Base-by-base conservation (phyloP, 2,797 vertebrate genomes). In the Semaprochilodus insignis region DNA sequence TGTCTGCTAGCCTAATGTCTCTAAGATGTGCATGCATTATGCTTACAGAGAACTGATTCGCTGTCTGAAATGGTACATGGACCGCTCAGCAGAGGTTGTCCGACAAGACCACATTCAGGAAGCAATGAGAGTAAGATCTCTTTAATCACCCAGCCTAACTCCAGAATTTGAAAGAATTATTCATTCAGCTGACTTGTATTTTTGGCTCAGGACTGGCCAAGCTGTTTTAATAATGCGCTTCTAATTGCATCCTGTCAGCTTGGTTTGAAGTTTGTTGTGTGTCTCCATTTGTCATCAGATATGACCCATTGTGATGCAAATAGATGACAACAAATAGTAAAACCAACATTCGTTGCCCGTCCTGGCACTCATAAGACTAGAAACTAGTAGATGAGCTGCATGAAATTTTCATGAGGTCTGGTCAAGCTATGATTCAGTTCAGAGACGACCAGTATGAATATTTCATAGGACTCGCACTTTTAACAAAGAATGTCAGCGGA, bases 1-100 rank as follows among this genome's bases (percentile, higher is more conserved):
- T 52, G 44, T 27, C 13, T 27, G 5, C 69, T 15, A 8, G n/a
- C n/a, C 48, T 25, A 52, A 25, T 17, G 25, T 48, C 21, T 2
- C 44, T 63, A 52, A 80, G 15, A 17, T n/a, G 36, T 17, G 10
- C 54, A 1, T 77, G n/a, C 40, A 23, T 86, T 67, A 88, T 78
- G 44, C 88, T 71, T 88, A 21, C 91, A 99, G 98, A 89, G 98
- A 99, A 91, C 92, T 99, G 89, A 97, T 99, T 87, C 96, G 98
- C 25, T 99, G 98, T 92, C 92, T 99, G 84, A 99, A 99, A 89
- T 99, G 98, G 98, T 99, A 99, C 92, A 99, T 99, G 98, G 98
- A 99, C 89, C 97, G 97, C 76, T 99, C 98, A 0, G 98, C 98
- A 5, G 98, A 99, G 91, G 96, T 99, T 0, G 95, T 99, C 17